phyloP scores from a whole-genome alignment of 2,888 invertebrate genomes.

The Hirtodrosophila confusa region DNA sequence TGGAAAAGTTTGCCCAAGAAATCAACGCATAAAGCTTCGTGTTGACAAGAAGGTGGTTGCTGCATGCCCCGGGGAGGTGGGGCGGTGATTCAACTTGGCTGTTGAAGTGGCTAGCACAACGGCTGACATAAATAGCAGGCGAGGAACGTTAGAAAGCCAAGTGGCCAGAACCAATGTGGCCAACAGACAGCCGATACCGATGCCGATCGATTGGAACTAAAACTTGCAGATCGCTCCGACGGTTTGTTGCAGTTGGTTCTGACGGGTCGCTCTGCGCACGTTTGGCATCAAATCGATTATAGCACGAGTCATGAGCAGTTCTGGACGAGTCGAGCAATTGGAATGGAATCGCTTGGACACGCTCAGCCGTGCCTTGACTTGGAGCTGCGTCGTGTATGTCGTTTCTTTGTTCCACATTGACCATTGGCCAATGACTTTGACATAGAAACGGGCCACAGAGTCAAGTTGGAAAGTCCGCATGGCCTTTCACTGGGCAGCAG shows the following conservation, averaged over 20 bases:
- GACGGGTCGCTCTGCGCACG: slow-evolving; percentile 47
- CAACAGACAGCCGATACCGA: slow-evolving; percentile 24
- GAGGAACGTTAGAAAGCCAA: slow-evolving; percentile 56
- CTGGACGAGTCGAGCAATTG: slow-evolving; percentile 31
- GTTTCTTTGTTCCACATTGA: slow-evolving; percentile 68
- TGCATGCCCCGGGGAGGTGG: background rate
- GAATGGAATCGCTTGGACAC: slow-evolving; percentile 40
- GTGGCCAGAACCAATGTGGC: slow-evolving; percentile 55
- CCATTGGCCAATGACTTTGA: slow-evolving; percentile 70
- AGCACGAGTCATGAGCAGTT: slow-evolving; percentile 52
- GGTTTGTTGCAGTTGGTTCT: slow-evolving; percentile 8
- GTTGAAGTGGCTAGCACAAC: slow-evolving; percentile 4
- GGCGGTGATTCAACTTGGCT: background rate
- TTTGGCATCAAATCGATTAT: slow-evolving; percentile 71
- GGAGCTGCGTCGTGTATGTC: slow-evolving; percentile 49
- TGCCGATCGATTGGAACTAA: slow-evolving; percentile 41
- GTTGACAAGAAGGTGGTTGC: slow-evolving; percentile 27
- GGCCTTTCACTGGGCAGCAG: slow-evolving; percentile 61
- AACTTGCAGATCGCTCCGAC: slow-evolving; percentile 20
- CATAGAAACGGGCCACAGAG: slow-evolving; percentile 55
- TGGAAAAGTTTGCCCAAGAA: slow-evolving; percentile 52
- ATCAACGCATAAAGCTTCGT: slow-evolving; percentile 15
- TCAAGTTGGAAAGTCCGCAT: slow-evolving; percentile 35
- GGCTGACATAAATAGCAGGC: slow-evolving; percentile 59
- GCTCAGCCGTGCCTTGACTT: slow-evolving; percentile 38